phyloP scores from a whole-genome alignment of 2,797 vertebrate genomes.

The Labroides dimidiatus region DNA sequence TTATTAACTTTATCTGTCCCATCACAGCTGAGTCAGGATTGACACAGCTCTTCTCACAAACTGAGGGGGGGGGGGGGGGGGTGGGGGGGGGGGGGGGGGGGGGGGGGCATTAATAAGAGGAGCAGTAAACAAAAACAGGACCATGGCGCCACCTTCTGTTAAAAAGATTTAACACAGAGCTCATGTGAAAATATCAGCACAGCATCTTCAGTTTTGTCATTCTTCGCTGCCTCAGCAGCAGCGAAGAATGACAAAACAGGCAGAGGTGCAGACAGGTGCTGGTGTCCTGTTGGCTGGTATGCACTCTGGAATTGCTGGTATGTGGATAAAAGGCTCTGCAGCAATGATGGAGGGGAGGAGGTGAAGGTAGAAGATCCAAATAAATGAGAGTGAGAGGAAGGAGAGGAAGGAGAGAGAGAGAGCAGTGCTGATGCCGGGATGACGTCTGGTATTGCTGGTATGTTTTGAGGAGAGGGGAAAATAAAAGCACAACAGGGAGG shows the following conservation, averaged over 20 bases:
- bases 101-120: neutral
- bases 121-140: neutral
- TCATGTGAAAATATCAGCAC: neutral
- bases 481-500: neutral
- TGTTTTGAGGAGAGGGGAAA: slow-evolving; percentile 27
- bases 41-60: neutral
- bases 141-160: slow-evolving; percentile 66
- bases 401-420: slow-evolving; percentile 17
- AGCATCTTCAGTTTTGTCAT: neutral
- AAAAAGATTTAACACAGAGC: slow-evolving; percentile 6
- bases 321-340: slow-evolving; percentile 37
- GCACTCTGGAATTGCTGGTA: slow-evolving; percentile 41
- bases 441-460: slow-evolving; percentile 48
- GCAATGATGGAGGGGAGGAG: slow-evolving; percentile 12
- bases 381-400: slow-evolving; percentile 13
- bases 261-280: slow-evolving; percentile 4
- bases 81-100: neutral
- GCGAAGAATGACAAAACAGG: slow-evolving; percentile 46
- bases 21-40: neutral
- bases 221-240: slow-evolving; percentile 8
- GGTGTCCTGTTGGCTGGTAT: slow-evolving; percentile 39
- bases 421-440: slow-evolving; percentile 14
- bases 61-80: neutral
- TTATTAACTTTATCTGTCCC: neutral
- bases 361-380: slow-evolving; percentile 27